Percentiles rank a stretch among this genome's conserved stretches.
Conservation (phyloP, 1,140 invertebrate species). For the Calosoma granatense region DNA sequence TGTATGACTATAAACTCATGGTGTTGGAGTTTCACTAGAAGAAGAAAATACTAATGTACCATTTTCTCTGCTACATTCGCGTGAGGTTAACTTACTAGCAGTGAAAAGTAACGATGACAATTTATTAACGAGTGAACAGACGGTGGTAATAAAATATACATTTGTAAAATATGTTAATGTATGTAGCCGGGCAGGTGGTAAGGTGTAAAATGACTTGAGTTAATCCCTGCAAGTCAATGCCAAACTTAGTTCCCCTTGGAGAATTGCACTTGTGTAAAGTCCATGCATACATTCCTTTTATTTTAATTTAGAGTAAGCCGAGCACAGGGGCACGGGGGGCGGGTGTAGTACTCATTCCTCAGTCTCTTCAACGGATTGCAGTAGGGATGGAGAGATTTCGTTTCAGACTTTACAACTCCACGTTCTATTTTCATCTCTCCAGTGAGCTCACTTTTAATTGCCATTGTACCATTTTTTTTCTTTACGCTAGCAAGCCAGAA, state of each 20-base stretch:
- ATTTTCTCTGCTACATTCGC: too few relatives aligned
- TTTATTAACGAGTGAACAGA: too few relatives aligned
- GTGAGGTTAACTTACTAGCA: too few relatives aligned
- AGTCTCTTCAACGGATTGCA: too few relatives aligned
- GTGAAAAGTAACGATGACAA: too few relatives aligned
- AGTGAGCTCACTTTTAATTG: background rate
- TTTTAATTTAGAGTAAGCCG: background rate
- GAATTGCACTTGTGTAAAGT: background rate
- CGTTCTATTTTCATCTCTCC: background rate
- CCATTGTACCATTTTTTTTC: background rate
- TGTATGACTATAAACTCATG: too few relatives aligned
- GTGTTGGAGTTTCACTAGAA: too few relatives aligned
- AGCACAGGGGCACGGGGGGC: background rate
- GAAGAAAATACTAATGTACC: too few relatives aligned
- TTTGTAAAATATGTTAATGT: too few relatives aligned
- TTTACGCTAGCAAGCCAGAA: background rate
- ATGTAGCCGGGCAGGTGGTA: background rate
- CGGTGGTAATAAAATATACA: too few relatives aligned
- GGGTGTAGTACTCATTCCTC: too few relatives aligned
- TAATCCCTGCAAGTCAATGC: background rate
- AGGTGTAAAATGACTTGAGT: background rate
- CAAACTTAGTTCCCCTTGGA: background rate
- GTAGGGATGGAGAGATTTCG: too few relatives aligned
- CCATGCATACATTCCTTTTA: constrained; percentile 4
- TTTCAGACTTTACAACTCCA: background rate